Evolutionary conservation across 2,113 vertebrate genomes (phyloP).

Genomic region (Hippocampus comes): DNA sequence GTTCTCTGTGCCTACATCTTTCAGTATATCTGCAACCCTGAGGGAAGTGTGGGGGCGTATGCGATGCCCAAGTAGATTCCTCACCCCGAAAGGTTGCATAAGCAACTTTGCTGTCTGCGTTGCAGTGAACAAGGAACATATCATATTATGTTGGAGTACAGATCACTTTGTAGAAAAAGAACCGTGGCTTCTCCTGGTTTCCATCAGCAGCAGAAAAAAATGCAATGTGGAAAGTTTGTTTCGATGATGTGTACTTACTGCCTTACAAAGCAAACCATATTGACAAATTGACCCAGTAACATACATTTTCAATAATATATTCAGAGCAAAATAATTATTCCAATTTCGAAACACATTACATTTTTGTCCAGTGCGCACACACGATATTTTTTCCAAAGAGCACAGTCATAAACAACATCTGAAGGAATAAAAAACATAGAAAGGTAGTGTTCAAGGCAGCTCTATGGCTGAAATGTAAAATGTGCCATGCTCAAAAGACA

Average conservation of each 20-base stretch:
- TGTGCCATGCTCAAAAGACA: neutral
- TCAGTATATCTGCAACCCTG: slow-evolving; percentile 17
- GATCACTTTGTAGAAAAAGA: neutral
- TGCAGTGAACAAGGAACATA: slow-evolving; percentile 27
- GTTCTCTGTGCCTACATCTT: slow-evolving; percentile 26
- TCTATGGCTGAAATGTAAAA: neutral
- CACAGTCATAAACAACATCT: too few species aligned
- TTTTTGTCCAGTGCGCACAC: neutral
- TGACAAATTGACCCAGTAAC: neutral
- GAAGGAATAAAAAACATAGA: too few species aligned
- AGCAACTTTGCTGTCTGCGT: slow-evolving; percentile 25
- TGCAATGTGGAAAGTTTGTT: neutral
- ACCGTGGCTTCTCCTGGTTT: neutral
- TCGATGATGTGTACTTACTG: neutral
- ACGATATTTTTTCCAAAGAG: neutral
- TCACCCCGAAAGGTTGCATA: slow-evolving; percentile 19
- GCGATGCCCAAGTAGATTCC: slow-evolving; percentile 33
- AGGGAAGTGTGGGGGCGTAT: slow-evolving; percentile 12
- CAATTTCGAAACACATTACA: neutral
- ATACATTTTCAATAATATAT: neutral
- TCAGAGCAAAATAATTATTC: neutral
- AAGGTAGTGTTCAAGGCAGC: neutral
- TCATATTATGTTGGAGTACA: slow-evolving; percentile 1
- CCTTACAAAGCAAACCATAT: neutral
- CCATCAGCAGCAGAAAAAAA: neutral